Evolutionary conservation across 2,797 vertebrate species (phyloP), one percentile per base, ranked within the genome.

Genomic region (Peromyscus nudipes): DNA sequence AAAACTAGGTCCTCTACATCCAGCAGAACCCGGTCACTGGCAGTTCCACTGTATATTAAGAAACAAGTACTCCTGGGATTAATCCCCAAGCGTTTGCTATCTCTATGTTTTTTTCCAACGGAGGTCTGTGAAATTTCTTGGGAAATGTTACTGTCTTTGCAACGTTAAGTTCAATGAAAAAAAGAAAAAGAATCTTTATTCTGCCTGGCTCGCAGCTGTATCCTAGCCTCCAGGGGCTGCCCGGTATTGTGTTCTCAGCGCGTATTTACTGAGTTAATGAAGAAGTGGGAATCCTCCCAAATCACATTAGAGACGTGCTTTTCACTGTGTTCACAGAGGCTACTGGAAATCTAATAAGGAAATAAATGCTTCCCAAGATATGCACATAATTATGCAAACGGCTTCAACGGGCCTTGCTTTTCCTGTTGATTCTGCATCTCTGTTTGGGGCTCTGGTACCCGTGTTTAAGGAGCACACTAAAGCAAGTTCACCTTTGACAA

Each of bases 81-180:
- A 93, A 83, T 81, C 84, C 84, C 77, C 65, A 29, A 87, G 52
- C 16, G 55, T 91, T 94, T 80, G 40, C 92, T 23, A 83, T 86
- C 75, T 19, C 21, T 62, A 16, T 92, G 57, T 89, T 96, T 92
- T 92, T 85, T 84, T 81, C 76, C 94, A 77, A 76, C 76, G 94
- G 86, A 95, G 92, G 91, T 79, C 92, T 81, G 75, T 79, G 71
- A 79, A 57, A 67, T 90, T 94, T 87, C 83, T 89, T 97, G 87
- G 83, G 92, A 97, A 95, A 93, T 43, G 75, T 64, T 92, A 86
- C 81, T 94, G 52, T 94, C 87, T 96, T 52, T 87, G 71, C 43
- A 71, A 91, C 37, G 2, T 37, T 46, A 87, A 96, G 37, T 73
- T 85, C 87, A 81, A 57, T 29, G 21, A 5, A 8, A 16, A 49